Conservation (phyloP, 2,113 vertebrate species). For the Euleptes europaea region DNA sequence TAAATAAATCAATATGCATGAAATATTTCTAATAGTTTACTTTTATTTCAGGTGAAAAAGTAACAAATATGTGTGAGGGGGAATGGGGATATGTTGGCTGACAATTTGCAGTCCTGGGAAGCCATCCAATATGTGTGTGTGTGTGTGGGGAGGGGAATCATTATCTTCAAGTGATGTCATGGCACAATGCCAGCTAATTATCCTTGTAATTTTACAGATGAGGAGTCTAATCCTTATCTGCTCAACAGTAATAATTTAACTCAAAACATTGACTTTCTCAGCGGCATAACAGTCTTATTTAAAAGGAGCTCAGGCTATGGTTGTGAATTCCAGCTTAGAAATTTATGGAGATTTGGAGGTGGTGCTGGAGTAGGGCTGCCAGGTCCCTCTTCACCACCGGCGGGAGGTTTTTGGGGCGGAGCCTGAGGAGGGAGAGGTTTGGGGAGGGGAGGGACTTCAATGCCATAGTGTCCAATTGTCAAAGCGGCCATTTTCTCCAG, state of each 20-base stretch:
- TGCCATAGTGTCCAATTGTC: no score
- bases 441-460: no score
- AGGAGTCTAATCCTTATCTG: not conserved
- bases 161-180: not conserved
- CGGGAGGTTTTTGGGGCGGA: no score
- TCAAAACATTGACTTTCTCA: not conserved
- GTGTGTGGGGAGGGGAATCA: slow-evolving; percentile 23
- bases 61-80: not conserved
- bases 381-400: no score
- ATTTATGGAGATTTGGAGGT: no score
- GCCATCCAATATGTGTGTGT: rapidly evolving
- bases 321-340: no score
- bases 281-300: slow-evolving; percentile 38
- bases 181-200: not conserved
- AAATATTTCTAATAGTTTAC: not conserved
- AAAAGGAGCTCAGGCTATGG: slow-evolving; percentile 24
- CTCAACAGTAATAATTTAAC: not conserved
- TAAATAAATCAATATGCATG: slow-evolving; percentile 12
- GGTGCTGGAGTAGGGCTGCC: no score
- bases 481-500: no score
- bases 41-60: slow-evolving; percentile 12
- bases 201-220: rapidly evolving
- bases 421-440: no score
- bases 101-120: not conserved
- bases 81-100: not conserved